These are phyloP conservation scores for Lepidochrysops patricia DNA, from an alignment of 2,888 invertebrate genomes.

Conservation along the genomic window DNA sequence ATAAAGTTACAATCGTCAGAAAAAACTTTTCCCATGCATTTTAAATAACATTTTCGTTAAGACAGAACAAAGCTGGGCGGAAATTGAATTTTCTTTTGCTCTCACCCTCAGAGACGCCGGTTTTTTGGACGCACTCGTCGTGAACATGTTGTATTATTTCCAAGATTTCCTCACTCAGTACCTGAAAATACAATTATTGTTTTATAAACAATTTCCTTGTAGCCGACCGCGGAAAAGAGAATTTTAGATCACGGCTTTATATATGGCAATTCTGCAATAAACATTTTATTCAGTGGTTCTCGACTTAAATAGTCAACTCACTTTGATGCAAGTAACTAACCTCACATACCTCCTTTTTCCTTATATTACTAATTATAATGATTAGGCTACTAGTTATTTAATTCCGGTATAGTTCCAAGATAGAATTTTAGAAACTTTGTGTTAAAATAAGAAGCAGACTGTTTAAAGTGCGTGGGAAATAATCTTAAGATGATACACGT, in stretches of 20 bases:
- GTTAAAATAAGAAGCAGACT: no score
- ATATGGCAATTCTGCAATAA: no score
- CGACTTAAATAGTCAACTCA: no score
- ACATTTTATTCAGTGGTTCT: no score
- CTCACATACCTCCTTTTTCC: no score
- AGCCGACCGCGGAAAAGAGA: conserved; percentile 8
- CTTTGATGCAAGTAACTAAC: no score
- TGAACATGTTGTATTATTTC: conserved; percentile 69
- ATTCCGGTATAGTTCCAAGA: no score
- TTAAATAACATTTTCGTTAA: conserved; percentile 9
- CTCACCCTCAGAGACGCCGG: conserved; percentile 67
- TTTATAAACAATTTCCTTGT: conserved; percentile 25
- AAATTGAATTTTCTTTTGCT: conserved; percentile 53
- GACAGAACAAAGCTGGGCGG: conserved; percentile 50
- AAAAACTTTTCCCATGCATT: conserved; percentile 10
- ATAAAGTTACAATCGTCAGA: neutral
- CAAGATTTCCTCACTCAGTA: conserved; percentile 67
- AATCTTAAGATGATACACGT: no score
- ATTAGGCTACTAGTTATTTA: no score
- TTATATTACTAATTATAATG: no score
- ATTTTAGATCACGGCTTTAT: neutral
- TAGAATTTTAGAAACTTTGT: no score
- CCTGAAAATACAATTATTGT: conserved; percentile 46
- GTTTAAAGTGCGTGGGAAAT: no score
- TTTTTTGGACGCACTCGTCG: conserved; percentile 63